Percentiles rank a stretch among this genome's conserved stretches.
Evolutionary conservation across 2,797 vertebrate genomes (phyloP).

Genomic region (Galago senegalensis): DNA sequence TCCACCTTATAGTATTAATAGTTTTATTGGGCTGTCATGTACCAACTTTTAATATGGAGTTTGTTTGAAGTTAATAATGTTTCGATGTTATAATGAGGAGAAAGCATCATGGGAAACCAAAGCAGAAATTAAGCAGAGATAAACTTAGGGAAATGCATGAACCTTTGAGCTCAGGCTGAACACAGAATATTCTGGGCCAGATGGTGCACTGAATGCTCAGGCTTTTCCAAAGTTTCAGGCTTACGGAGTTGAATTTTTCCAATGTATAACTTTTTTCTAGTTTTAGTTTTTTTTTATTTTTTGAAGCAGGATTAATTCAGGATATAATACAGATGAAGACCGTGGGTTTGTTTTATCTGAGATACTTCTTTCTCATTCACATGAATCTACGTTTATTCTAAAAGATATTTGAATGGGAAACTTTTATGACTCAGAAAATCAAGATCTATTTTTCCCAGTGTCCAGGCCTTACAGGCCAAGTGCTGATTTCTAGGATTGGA

Average conservation of each 20-base stretch:
- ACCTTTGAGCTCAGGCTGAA: neutral
- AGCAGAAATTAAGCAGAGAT: neutral
- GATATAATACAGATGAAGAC: neutral
- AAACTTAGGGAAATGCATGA: neutral
- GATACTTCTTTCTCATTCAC: neutral
- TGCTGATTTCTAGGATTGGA: neutral
- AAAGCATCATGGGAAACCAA: neutral
- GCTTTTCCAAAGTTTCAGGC: neutral
- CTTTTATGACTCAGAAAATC: neutral
- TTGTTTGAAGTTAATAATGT: neutral
- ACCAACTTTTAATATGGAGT: neutral
- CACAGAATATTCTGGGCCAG: neutral
- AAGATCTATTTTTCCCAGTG: neutral
- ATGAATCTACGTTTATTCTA: neutral
- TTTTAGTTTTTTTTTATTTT: constrained; percentile 31
- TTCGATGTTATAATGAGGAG: neutral
- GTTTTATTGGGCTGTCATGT: neutral
- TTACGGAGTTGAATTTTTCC: neutral
- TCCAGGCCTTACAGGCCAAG: neutral
- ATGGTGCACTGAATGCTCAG: too few species aligned
- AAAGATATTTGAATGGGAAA: neutral
- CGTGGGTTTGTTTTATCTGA: neutral
- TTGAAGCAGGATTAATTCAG: neutral
- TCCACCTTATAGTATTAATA: neutral
- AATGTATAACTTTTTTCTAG: neutral